Evolutionary conservation across 2,113 vertebrate genomes (phyloP).

Genomic region (Labrus mixtus): DNA sequence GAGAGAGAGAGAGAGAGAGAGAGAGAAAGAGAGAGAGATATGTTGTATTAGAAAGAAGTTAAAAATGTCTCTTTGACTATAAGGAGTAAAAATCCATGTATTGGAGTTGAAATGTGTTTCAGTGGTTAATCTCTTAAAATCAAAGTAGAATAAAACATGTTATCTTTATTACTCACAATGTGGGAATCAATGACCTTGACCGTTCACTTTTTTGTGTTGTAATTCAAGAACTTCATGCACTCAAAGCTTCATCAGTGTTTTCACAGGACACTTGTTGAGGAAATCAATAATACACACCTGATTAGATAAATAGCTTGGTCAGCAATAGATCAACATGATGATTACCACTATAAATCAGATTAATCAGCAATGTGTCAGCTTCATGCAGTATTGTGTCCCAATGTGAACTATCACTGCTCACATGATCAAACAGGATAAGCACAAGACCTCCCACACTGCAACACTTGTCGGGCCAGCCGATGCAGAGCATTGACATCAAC

Average conservation of each 20-base stretch:
- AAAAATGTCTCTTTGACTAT: not conserved
- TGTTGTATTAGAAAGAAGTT: constrained; percentile 1
- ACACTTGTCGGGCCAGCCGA: constrained; percentile 46
- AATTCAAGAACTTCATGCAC: constrained; percentile 40
- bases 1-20: not conserved
- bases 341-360: constrained; percentile 73
- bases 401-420: constrained; percentile 53
- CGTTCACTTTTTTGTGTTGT: constrained; percentile 11
- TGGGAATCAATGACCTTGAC: constrained; percentile 37
- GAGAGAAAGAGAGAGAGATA: constrained; percentile 11
- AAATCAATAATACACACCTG: constrained; percentile 51
- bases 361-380: constrained; percentile 57
- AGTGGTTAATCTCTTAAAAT: constrained; percentile 8
- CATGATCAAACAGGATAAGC: constrained; percentile 43
- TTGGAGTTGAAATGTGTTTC: not conserved
- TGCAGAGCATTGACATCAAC: constrained; percentile 60
- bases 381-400: constrained; percentile 38
- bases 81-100: not conserved
- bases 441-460: constrained; percentile 64
- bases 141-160: constrained; percentile 9
- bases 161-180: constrained; percentile 22
- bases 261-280: constrained; percentile 48
- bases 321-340: constrained; percentile 59
- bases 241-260: constrained; percentile 36
- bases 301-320: constrained; percentile 67